Evolutionary conservation across 2,888 invertebrate genomes (phyloP).

Genomic region (Germaria angustata): DNA sequence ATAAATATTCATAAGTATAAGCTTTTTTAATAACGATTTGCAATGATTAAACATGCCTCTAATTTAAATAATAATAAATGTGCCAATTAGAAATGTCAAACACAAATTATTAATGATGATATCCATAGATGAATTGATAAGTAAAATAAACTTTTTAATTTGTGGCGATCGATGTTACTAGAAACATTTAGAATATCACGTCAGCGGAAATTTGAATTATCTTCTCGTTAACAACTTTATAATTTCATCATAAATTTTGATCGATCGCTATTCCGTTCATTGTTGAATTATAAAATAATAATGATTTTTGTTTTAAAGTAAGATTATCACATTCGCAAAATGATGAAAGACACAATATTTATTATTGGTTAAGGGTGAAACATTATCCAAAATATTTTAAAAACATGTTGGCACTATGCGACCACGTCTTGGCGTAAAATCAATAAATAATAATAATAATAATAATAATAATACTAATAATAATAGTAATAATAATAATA

Average conservation of each 20-base stretch:
- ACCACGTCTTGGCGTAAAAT: background rate
- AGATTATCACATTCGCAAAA: background rate
- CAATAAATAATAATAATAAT: too few relatives aligned
- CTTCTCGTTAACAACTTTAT: background rate
- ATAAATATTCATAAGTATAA: slow-evolving; percentile 8
- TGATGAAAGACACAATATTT: background rate
- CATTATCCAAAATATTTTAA: background rate
- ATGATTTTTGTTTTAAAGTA: background rate
- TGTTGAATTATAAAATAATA: background rate
- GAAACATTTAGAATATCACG: slow-evolving; percentile 35
- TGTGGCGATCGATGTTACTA: background rate
- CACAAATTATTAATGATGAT: slow-evolving; percentile 8
- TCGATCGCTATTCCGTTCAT: background rate
- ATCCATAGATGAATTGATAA: background rate
- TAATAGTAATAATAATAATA: too few relatives aligned
- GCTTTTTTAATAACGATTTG: slow-evolving; percentile 30
- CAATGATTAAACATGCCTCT: slow-evolving; percentile 25
- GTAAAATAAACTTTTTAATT: slow-evolving; percentile 6
- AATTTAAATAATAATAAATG: slow-evolving; percentile 8
- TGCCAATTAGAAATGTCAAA: slow-evolving; percentile 42
- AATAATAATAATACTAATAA: too few relatives aligned
- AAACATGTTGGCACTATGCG: too few relatives aligned
- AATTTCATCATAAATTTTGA: background rate
- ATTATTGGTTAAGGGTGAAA: background rate
- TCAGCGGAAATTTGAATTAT: slow-evolving; percentile 46